Evolutionary conservation across 2,113 vertebrate species (phyloP), one percentile per base, ranked within the genome.

Genomic region (Chionodraco myersi): DNA sequence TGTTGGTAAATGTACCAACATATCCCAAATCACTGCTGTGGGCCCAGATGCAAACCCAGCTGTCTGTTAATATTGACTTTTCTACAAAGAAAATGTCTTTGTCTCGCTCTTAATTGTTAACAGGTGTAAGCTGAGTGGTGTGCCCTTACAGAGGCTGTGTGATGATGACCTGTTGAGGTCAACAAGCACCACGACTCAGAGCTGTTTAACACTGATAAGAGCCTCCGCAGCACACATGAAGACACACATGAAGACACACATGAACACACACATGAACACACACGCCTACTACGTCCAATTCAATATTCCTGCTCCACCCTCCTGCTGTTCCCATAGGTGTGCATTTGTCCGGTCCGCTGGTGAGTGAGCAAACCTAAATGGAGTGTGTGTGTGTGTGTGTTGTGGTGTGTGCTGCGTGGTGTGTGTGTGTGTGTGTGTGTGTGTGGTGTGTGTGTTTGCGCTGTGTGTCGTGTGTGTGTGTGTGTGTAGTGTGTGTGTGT

Each of bases 171-270:
- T 34, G 80, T 51, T 75, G 48, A 64, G 75, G 41, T 86, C 86
- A 86, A 73, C 54, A 87, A 71, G 61, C 36, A 9, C n/a, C 18
- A 53, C 14, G 53, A 73, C 58, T 86, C 62, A 82, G 67, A 75
- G 82, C 80, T 89, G 84, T 64, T 83, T 73, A 56, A 58, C 67
- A 26, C 64, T 69, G 88, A 89, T 90, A 89, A 91, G 54, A 85
- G 73, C 69, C 74, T 52, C 16, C 13, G 10, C 64, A 60, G 73
- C 62, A 56, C 66, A 62, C 72, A 82, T 49, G 63, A 69, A 78
- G 2, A 26, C 26, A 26, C 26, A 26, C 26, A 26, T 26, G 26
- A 26, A 26, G 21, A 21, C 21, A 21, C 21, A 21, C 21, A 21
- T 21, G 21, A 21, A 78, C 26, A 26, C 26, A 26, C 26, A 26